Conservation (phyloP, 2,888 invertebrate species). For the Aleiodes leptofemur region DNA sequence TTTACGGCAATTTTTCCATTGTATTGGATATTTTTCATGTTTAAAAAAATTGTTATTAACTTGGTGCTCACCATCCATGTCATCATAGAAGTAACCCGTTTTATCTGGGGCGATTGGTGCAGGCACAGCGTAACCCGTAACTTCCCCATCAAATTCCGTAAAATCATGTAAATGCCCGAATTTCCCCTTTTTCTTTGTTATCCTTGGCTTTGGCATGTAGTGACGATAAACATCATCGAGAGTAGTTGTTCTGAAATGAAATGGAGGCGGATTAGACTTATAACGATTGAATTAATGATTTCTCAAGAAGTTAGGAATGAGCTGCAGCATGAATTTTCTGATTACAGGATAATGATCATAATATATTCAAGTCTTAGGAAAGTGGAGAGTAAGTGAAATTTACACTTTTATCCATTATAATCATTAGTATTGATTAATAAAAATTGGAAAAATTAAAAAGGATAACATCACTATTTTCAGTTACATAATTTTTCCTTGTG, state of each 20-base stretch:
- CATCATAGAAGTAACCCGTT: slow-evolving; percentile 59
- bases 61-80: slow-evolving; percentile 52
- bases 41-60: slow-evolving; percentile 18
- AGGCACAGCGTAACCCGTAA: slow-evolving; percentile 77
- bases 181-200: slow-evolving; percentile 56
- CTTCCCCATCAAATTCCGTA: slow-evolving; percentile 81
- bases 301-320: too few species aligned
- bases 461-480: too few species aligned
- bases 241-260: slow-evolving; percentile 80
- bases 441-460: too few species aligned
- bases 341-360: too few species aligned
- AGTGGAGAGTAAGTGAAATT: too few species aligned
- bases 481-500: too few species aligned
- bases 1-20: too few species aligned
- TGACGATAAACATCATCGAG: slow-evolving; percentile 83
- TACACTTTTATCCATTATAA: too few species aligned
- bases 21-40: not conserved
- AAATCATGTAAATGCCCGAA: slow-evolving; percentile 64
- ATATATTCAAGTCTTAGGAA: too few species aligned
- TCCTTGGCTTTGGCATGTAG: slow-evolving; percentile 75
- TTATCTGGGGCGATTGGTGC: slow-evolving; percentile 67
- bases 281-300: too few species aligned
- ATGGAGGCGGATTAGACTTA: slow-evolving; percentile 16
- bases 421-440: too few species aligned
- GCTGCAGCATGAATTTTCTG: too few species aligned